These are phyloP conservation scores for Hirtodrosophila confusa DNA, from an alignment of 2,888 invertebrate species.

Conservation along the genomic window DNA sequence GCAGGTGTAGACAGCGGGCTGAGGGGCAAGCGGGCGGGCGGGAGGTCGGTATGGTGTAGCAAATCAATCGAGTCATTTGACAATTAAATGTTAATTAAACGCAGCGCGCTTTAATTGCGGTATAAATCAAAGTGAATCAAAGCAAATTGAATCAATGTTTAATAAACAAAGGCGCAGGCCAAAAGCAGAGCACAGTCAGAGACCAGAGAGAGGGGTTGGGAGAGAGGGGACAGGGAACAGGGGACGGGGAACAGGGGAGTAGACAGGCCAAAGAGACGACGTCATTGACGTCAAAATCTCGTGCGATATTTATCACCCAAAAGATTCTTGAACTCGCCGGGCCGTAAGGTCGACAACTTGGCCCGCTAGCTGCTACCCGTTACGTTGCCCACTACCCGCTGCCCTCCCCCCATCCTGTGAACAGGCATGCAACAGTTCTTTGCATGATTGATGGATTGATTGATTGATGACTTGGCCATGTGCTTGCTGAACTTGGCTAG, in stretches of 20 bases:
- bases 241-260: no score
- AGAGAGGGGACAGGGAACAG: no score
- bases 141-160: constrained; percentile 31
- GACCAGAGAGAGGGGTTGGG: no score
- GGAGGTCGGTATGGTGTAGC: background rate
- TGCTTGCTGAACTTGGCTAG: background rate
- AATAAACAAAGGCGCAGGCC: constrained; percentile 16
- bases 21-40: no score
- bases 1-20: no score
- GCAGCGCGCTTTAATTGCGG: constrained; percentile 13
- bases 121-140: constrained; percentile 34
- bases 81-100: constrained; percentile 40
- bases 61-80: constrained; percentile 1
- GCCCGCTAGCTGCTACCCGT: constrained; percentile 23
- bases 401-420: no score
- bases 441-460: constrained; percentile 32
- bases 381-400: background rate
- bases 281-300: background rate
- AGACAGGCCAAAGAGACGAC: background rate
- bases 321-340: constrained; percentile 67
- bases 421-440: no score
- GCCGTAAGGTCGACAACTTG: constrained; percentile 61
- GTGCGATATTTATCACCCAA: constrained; percentile 47
- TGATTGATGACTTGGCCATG: constrained; percentile 22
- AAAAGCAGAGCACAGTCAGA: background rate